Evolutionary conservation across 2,888 invertebrate species (phyloP).

Genomic region (Hirtodrosophila trivittata): DNA sequence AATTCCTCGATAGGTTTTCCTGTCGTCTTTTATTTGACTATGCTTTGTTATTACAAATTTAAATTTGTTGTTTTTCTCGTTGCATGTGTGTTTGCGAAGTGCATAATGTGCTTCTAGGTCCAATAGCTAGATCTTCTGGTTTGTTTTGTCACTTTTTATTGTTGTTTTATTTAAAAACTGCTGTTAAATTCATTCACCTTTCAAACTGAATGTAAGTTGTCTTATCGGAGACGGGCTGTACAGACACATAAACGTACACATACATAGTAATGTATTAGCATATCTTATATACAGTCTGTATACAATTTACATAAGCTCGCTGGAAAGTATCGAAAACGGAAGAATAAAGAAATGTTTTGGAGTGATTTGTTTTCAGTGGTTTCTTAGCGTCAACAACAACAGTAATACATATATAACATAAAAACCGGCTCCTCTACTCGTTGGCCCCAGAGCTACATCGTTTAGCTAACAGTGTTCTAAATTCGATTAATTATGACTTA

Average conservation of each 20-base stretch:
- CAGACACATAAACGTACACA: neutral
- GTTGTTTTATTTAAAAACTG: constrained; percentile 35
- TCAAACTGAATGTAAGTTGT: constrained; percentile 32
- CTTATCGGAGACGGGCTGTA: constrained; percentile 39
- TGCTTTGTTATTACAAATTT: constrained; percentile 56
- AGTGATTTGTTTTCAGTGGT: constrained; percentile 41
- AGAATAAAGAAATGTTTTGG: constrained; percentile 46
- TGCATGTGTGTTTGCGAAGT: neutral
- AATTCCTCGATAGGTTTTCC: constrained; percentile 59
- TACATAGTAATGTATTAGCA: constrained; percentile 50
- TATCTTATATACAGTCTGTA: constrained; percentile 37
- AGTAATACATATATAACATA: neutral
- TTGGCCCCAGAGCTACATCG: constrained; percentile 32
- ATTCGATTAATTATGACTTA: constrained; percentile 71
- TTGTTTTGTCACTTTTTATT: constrained; percentile 18
- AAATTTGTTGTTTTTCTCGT: constrained; percentile 26
- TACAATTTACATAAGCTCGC: constrained; percentile 59
- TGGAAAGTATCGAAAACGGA: constrained; percentile 28
- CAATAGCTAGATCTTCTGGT: constrained; percentile 26
- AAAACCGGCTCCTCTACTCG: constrained; percentile 55
- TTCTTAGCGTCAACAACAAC: constrained; percentile 43
- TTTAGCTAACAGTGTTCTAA: constrained; percentile 70
- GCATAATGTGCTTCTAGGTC: constrained; percentile 42
- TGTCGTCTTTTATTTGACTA: constrained; percentile 43
- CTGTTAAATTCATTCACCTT: constrained; percentile 72